Base-by-base conservation (phyloP, 2,888 invertebrate genomes). In the Zaprionus obscuricornis region DNA sequence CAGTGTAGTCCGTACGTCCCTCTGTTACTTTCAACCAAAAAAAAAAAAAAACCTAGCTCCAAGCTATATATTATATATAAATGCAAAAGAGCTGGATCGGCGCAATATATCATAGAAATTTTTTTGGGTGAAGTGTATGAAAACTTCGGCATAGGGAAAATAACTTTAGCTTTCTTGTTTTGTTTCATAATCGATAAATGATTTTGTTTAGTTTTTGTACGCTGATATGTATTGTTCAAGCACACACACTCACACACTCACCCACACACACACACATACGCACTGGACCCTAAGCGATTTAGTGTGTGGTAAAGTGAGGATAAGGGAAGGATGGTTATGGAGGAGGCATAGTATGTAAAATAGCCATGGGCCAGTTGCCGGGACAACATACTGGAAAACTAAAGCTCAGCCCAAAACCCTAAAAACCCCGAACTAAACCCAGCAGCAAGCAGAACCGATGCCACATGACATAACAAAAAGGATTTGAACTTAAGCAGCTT, bases 401-500 rank as follows among this genome's bases (percentile, higher is more conserved):
- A 46, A 55, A 36, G 37, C 65, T 26, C 56, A 49, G n/a, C n/a
- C n/a, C 39, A 46, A 33, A 49, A 40, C 37, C 45, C 22, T 24
- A 40, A 58, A 56, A 47, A 43, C 37, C 43, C 55, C 10, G 17
- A 3, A 17, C 26, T 11, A 18, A 31, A 17, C 7, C 57, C 31
- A 31, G 29, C 24, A 27, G 29, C 49, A 42, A 45, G 11, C 20
- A 36, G 40, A 65, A 58, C 55, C 49, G 72, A 62, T 71, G 77
- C 51, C 60, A 56, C 70, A 67, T 75, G 75, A 78, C 79, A 77
- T 70, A 78, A 75, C 79, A 73, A 73, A 77, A 82, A 70, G 83
- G 83, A 77, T 77, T 77, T 82, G 27, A 50, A 78, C 67, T 73
- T 77, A 77, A 82, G 77, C 79, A 73, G 83, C 83, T 77, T 77